phyloP scores from a whole-genome alignment of 1,140 invertebrate genomes.

The Drosophila sulfurigaster region DNA sequence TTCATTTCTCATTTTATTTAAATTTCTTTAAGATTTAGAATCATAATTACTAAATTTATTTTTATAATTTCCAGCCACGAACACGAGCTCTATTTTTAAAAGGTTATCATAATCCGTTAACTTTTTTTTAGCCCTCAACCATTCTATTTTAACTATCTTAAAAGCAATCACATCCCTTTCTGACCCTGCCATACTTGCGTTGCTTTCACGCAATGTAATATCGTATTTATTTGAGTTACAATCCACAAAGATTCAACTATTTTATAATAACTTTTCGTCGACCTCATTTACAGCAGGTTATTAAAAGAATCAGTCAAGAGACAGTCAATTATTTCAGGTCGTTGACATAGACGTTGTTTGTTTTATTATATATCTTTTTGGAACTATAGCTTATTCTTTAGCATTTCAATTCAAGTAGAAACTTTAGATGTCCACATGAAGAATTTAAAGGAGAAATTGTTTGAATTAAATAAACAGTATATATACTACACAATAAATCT shows the following conservation, averaged over 20 bases:
- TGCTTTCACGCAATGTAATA: neutral
- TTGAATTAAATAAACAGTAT: too few species aligned
- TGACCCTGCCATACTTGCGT: neutral
- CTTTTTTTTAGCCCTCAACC: neutral
- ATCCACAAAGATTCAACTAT: slow-evolving; percentile 4
- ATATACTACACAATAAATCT: too few species aligned
- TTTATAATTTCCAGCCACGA: too few species aligned
- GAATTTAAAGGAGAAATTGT: too few species aligned
- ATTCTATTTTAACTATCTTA: neutral
- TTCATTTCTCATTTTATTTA: too few species aligned
- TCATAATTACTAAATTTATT: too few species aligned
- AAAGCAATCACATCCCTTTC: neutral
- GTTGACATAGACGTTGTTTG: neutral
- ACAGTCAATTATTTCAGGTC: neutral
- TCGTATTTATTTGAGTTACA: slow-evolving; percentile 9
- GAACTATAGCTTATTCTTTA: neutral
- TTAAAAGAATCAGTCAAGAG: slow-evolving; percentile 3
- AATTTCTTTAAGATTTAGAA: neutral
- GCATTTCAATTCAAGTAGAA: neutral
- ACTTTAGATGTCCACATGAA: too few species aligned
- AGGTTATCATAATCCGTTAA: neutral
- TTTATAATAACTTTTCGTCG: neutral
- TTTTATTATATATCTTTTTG: neutral
- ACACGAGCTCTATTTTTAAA: too few species aligned
- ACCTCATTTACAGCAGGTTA: neutral